Percentiles rank a stretch among this genome's conserved stretches.
phyloP scores from a whole-genome alignment of 2,797 vertebrate genomes.

The Ciconia nigra region DNA sequence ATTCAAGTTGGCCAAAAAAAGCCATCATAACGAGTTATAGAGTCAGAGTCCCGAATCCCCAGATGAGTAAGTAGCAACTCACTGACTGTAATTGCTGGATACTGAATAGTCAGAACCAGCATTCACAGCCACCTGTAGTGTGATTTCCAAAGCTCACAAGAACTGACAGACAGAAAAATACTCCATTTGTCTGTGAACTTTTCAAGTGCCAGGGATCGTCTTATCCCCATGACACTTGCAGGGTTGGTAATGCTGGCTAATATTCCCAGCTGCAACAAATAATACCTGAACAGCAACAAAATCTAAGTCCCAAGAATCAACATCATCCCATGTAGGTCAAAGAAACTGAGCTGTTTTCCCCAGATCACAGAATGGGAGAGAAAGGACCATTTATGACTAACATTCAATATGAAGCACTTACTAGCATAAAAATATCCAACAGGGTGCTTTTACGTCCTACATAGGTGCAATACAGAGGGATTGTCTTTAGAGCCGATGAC shows the following conservation, averaged over 20 bases:
- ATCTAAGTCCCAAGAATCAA: neutral
- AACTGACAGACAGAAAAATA: neutral
- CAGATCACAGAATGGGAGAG: neutral
- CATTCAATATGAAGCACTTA: neutral
- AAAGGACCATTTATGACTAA: neutral
- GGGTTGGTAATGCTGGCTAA: neutral
- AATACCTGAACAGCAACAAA: neutral
- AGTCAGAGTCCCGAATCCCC: neutral
- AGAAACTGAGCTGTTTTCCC: neutral
- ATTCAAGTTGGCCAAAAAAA: neutral
- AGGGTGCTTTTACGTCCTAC: neutral
- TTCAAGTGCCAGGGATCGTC: neutral
- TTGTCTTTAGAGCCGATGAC: neutral
- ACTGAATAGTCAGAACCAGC: neutral
- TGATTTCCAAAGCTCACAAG: neutral
- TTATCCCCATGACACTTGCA: neutral
- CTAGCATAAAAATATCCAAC: neutral
- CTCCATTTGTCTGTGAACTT: neutral
- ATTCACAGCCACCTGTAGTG: neutral
- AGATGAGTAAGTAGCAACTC: neutral
- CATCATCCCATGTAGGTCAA: neutral
- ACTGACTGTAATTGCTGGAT: neutral
- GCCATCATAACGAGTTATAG: neutral
- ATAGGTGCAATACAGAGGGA: neutral
- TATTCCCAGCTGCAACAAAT: neutral